These are phyloP conservation scores for Salvator merianae DNA, from an alignment of 2,113 vertebrate genomes.

Conservation along the genomic window DNA sequence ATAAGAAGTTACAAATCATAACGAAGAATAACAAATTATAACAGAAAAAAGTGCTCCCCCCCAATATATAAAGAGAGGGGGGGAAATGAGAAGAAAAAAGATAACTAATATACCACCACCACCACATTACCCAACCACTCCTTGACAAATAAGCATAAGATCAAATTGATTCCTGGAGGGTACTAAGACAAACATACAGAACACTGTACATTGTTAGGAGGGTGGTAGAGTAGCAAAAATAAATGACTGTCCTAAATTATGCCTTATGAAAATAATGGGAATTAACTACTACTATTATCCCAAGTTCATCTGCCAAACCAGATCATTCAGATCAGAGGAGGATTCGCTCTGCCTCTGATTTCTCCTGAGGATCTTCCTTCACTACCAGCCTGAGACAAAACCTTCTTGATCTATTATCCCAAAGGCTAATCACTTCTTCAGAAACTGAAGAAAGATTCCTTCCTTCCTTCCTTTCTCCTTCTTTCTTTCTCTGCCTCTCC, in stretches of 20 bases:
- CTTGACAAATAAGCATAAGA: background rate
- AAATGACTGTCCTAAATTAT: background rate
- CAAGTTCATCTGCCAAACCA: constrained; percentile 6
- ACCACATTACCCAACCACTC: no score
- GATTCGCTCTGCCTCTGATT: constrained; percentile 15
- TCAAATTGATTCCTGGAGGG: background rate
- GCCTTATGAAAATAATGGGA: constrained; percentile 12
- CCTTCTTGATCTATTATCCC: constrained; percentile 38
- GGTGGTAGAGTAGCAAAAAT: background rate
- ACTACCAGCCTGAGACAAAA: constrained; percentile 34
- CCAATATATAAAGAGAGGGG: no score
- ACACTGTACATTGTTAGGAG: background rate
- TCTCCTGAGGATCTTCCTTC: constrained; percentile 29
- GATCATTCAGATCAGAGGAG: constrained; percentile 21
- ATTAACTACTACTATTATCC: background rate
- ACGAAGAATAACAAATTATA: no score
- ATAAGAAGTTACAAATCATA: no score
- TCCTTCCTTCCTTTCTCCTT: background rate
- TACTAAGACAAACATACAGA: rapidly evolving
- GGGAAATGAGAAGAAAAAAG: no score
- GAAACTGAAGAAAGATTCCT: background rate
- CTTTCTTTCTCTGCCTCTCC: background rate
- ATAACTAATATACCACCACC: no score
- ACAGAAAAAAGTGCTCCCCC: no score
- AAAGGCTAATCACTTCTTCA: constrained; percentile 1